Base-by-base conservation (phyloP, 2,797 vertebrate genomes). In the Glossophaga mutica region DNA sequence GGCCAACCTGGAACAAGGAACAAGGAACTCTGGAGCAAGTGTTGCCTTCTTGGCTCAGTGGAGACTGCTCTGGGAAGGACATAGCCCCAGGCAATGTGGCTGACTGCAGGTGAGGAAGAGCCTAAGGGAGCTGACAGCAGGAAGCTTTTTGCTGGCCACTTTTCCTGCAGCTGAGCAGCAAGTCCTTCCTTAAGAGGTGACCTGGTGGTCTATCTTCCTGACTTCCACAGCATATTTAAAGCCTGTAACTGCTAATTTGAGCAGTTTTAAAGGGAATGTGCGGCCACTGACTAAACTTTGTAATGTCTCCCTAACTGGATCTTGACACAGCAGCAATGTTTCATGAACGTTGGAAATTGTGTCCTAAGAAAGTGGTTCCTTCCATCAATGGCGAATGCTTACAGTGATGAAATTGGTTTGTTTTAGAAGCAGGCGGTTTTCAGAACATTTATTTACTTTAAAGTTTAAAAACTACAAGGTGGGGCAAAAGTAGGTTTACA, bases 401-500 rank as follows among this genome's bases (percentile, higher is more conserved):
- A 57, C 3, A 55, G 18, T 59, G 39, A 70, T 79, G n/a, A 78
- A 83, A 84, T 44, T 67, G 70, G 39, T 83, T 95, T 95, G 77
- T 82, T 92, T 87, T 68, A 18, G 46, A 95, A 94, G 12, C 24
- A 44, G 50, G 2, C 85, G 18, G 55, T 92, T 87, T 93, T 92
- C 70, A 95, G 50, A 87, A 76, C 19, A 74, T 91, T 74, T 34
- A 26, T 78, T 87, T 77, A 85, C 24, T 93, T 50, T 67, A 29
- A 92, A 50, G 37, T 81, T 90, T 93, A n/a, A 89, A 91, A 93
- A 67, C 68, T 57, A 39, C 34, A 79, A 34, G 50, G 14, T 79
- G 12, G n/a, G 76, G 76, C 76, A 55, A 79, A 78, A 37, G n/a
- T 79, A 55, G 22, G 50, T 79, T 37, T 79, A 55, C 12, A 78